Percentiles rank a stretch among this genome's conserved stretches.
Conservation (phyloP, 2,113 vertebrate species). For the Patagioenas fasciata region DNA sequence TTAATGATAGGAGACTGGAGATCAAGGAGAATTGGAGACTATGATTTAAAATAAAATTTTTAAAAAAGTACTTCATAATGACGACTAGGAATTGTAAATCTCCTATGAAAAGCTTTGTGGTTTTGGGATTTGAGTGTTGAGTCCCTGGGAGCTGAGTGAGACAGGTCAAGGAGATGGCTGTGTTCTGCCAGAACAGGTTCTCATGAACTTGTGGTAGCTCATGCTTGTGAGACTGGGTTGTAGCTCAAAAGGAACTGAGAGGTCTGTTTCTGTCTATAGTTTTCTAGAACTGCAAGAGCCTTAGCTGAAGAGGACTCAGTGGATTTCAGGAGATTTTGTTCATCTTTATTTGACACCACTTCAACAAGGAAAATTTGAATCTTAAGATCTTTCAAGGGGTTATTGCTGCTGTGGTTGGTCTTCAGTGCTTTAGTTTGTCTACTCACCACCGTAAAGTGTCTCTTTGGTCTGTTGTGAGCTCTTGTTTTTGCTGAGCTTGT, state of each 20-base stretch:
- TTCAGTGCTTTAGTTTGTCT: neutral
- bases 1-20: neutral
- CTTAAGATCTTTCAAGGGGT: neutral
- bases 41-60: neutral
- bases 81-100: neutral
- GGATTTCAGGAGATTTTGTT: neutral
- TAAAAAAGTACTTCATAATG: neutral
- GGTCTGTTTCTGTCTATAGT: neutral
- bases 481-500: neutral
- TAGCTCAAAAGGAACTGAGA: neutral
- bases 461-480: neutral
- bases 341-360: neutral
- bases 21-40: neutral
- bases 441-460: neutral
- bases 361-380: neutral
- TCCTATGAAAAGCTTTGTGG: neutral
- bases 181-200: neutral
- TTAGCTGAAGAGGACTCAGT: neutral
- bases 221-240: neutral
- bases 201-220: neutral
- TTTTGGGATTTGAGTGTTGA: neutral
- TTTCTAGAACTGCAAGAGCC: neutral
- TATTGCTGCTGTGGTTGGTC: neutral
- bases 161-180: neutral
- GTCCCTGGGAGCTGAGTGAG: neutral